phyloP scores from a whole-genome alignment of 2,888 invertebrate species.

The Parnassius orleans region DNA sequence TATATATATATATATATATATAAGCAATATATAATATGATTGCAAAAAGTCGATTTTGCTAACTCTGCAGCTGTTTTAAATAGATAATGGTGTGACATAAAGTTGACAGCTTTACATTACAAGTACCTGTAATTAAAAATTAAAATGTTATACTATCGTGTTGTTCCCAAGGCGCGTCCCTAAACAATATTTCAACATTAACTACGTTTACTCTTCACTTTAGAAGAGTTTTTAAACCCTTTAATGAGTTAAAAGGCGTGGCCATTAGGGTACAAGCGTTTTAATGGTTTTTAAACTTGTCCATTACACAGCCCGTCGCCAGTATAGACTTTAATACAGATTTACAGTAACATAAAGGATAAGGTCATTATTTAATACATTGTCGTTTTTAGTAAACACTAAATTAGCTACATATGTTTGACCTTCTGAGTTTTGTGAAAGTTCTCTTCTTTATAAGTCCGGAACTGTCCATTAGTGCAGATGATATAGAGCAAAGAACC shows the following conservation, averaged over 20 bases:
- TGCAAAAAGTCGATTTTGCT: too few relatives aligned
- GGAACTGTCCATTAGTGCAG: too few relatives aligned
- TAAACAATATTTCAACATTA: slow-evolving; percentile 26
- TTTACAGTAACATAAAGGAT: slow-evolving; percentile 1
- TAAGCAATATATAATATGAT: too few relatives aligned
- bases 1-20: too few relatives aligned
- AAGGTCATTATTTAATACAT: slow-evolving; percentile 7
- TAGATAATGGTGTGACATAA: background rate
- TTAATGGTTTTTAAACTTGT: slow-evolving; percentile 24
- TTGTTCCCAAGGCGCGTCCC: slow-evolving; percentile 21
- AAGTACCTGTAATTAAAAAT: slow-evolving; percentile 25
- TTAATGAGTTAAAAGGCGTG: slow-evolving; percentile 28
- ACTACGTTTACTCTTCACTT: slow-evolving; percentile 27
- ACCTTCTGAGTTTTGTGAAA: too few relatives aligned
- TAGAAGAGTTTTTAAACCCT: slow-evolving; percentile 28
- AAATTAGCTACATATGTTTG: too few relatives aligned
- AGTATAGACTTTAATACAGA: slow-evolving; percentile 14
- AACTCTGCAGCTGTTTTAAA: too few relatives aligned
- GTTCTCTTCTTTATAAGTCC: too few relatives aligned
- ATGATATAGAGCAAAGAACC: too few relatives aligned
- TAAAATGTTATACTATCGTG: slow-evolving; percentile 24
- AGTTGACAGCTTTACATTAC: slow-evolving; percentile 4
- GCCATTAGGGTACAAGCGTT: slow-evolving; percentile 24
- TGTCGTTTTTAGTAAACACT: background rate
- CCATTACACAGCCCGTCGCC: slow-evolving; percentile 21